Conservation (phyloP, 2,797 vertebrate genomes). For the Catostomus latipinnis region DNA sequence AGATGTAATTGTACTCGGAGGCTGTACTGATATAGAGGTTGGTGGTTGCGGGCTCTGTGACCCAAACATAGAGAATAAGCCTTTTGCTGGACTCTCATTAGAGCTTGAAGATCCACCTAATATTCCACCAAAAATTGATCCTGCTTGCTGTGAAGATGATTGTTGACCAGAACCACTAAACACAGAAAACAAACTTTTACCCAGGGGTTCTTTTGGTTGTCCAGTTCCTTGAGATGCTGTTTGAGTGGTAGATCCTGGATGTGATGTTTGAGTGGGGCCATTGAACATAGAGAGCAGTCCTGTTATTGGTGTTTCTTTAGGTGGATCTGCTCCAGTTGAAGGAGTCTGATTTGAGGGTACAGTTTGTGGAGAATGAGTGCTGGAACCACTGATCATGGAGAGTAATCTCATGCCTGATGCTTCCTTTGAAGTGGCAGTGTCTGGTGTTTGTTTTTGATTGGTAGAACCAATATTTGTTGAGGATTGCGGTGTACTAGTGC, state of each 20-base stretch:
- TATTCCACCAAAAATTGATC: constrained; percentile 74
- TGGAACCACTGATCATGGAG: constrained; percentile 61
- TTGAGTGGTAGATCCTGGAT: constrained; percentile 53
- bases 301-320: constrained; percentile 72
- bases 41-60: constrained; percentile 63
- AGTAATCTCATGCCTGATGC: constrained; percentile 67
- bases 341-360: constrained; percentile 18
- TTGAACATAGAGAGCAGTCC: constrained; percentile 84
- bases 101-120: constrained; percentile 70
- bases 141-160: constrained; percentile 49
- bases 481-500: constrained; percentile 61
- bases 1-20: too few species aligned
- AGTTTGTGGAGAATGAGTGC: constrained; percentile 52
- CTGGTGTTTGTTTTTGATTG: constrained; percentile 58
- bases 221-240: constrained; percentile 53
- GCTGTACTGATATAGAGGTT: background rate
- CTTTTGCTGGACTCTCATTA: constrained; percentile 71
- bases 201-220: constrained; percentile 72
- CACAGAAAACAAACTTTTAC: constrained; percentile 73
- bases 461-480: constrained; percentile 41
- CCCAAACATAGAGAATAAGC: constrained; percentile 76
- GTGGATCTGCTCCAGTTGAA: constrained; percentile 49
- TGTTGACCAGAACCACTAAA: constrained; percentile 67
- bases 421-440: constrained; percentile 71
- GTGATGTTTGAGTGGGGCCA: constrained; percentile 62